Percentiles rank a stretch among this genome's conserved stretches.
phyloP scores from a whole-genome alignment of 2,797 vertebrate genomes.

The Neopelma chrysocephalum region DNA sequence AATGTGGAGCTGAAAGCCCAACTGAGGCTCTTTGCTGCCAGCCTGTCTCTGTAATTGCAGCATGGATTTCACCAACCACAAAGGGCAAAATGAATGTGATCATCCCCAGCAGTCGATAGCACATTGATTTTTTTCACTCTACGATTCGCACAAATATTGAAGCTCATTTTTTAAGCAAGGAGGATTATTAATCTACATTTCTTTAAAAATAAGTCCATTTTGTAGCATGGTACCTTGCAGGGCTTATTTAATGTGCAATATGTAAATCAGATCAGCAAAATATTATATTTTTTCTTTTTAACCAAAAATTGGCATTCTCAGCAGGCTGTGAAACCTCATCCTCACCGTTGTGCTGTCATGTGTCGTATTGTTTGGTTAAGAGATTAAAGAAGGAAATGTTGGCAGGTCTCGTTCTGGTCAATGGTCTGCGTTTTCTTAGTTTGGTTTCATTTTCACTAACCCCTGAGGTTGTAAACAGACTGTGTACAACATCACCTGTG shows the following conservation, averaged over 20 bases:
- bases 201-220: conserved; percentile 68
- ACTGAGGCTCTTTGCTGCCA: conserved; percentile 83
- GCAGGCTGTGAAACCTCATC: conserved; percentile 24
- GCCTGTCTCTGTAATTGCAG: conserved; percentile 84
- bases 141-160: conserved; percentile 80
- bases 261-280: conserved; percentile 33
- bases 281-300: neutral
- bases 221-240: conserved; percentile 39
- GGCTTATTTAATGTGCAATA: conserved; percentile 53
- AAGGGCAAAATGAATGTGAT: conserved; percentile 85
- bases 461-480: conserved; percentile 64
- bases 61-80: conserved; percentile 87
- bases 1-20: conserved; percentile 84
- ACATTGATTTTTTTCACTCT: conserved; percentile 82
- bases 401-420: conserved; percentile 53
- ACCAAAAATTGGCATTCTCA: conserved; percentile 12
- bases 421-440: conserved; percentile 35
- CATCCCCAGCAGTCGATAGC: conserved; percentile 80
- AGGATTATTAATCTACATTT: conserved; percentile 79
- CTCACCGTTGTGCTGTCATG: conserved; percentile 23
- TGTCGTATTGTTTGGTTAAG: conserved; percentile 44
- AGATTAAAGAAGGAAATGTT: conserved; percentile 66
- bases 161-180: conserved; percentile 79
- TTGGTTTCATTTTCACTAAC: conserved; percentile 63
- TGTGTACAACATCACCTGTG: conserved; percentile 65